These are phyloP conservation scores for Choristoneura fumiferana DNA, from an alignment of 1,140 invertebrate species.

Conservation along the genomic window DNA sequence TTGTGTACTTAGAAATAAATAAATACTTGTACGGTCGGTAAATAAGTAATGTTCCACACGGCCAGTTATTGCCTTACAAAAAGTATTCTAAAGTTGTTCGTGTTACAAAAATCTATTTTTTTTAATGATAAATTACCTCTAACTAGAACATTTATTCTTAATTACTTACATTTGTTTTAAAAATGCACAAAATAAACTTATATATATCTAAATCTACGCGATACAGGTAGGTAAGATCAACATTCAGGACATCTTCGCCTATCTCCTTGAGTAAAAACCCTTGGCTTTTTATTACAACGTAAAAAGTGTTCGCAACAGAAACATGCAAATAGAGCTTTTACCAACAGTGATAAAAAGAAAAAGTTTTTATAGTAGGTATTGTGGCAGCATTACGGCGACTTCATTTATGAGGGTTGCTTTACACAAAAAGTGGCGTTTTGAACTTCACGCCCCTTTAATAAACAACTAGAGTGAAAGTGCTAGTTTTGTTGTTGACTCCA, in stretches of 20 bases:
- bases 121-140: no score
- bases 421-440: constrained; percentile 12
- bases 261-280: constrained; percentile 3
- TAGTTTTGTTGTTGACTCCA: constrained; percentile 4
- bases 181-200: no score
- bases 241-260: neutral
- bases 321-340: constrained; percentile 19
- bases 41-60: no score
- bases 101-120: no score
- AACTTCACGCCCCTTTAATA: neutral
- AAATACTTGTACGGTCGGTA: no score
- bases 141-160: no score
- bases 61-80: no score
- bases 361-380: constrained; percentile 18
- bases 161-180: no score
- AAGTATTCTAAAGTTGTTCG: no score
- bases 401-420: constrained; percentile 18
- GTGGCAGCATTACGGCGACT: constrained; percentile 10
- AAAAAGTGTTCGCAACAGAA: constrained; percentile 5
- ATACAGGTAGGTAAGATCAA: neutral
- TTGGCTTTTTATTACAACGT: constrained; percentile 11
- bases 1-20: no score
- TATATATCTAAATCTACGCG: no score
- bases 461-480: neutral
- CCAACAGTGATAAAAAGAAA: constrained; percentile 13